phyloP scores from a whole-genome alignment of 2,888 invertebrate species.

The Drosophila phalerata region DNA sequence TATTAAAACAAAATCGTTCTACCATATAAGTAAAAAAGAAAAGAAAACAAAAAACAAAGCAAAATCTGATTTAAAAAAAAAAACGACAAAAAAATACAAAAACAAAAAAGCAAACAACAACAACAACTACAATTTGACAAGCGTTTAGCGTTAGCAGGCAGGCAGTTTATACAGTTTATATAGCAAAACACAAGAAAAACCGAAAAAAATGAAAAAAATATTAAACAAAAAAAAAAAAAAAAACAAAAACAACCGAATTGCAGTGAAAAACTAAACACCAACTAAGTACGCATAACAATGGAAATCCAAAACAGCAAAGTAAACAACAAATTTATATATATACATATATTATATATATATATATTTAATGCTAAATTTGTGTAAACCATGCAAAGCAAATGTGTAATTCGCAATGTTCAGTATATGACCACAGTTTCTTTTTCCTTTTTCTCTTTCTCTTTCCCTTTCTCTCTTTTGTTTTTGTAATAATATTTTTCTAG shows the following conservation, averaged over 20 bases:
- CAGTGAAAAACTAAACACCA: slow-evolving; percentile 63
- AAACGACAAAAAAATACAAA: slow-evolving; percentile 51
- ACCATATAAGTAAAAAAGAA: slow-evolving; percentile 56
- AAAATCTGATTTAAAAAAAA: slow-evolving; percentile 43
- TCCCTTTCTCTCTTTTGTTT: slow-evolving; percentile 11
- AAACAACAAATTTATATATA: slow-evolving; percentile 45
- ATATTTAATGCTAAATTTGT: slow-evolving; percentile 18
- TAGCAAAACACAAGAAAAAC: slow-evolving; percentile 59
- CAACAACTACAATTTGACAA: slow-evolving; percentile 68
- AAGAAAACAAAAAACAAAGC: slow-evolving; percentile 61
- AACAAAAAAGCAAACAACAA: slow-evolving; percentile 36
- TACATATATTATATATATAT: slow-evolving; percentile 18
- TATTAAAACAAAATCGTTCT: slow-evolving; percentile 49
- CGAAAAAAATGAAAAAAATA: slow-evolving; percentile 27
- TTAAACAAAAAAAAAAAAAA: slow-evolving; percentile 14
- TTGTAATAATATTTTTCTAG: slow-evolving; percentile 35
- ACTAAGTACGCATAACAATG: slow-evolving; percentile 66
- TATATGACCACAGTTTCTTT: slow-evolving; percentile 32
- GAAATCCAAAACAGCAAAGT: slow-evolving; percentile 36
- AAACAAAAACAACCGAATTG: slow-evolving; percentile 30
- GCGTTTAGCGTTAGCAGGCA: slow-evolving; percentile 73
- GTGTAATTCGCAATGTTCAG: slow-evolving; percentile 45
- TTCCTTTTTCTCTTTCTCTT: not conserved
- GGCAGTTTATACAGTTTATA: slow-evolving; percentile 78
- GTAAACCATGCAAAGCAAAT: slow-evolving; percentile 36